Percentiles rank a stretch among this genome's conserved stretches.
Evolutionary conservation across 2,888 invertebrate species (phyloP).

Genomic region (Harmothoe impar): DNA sequence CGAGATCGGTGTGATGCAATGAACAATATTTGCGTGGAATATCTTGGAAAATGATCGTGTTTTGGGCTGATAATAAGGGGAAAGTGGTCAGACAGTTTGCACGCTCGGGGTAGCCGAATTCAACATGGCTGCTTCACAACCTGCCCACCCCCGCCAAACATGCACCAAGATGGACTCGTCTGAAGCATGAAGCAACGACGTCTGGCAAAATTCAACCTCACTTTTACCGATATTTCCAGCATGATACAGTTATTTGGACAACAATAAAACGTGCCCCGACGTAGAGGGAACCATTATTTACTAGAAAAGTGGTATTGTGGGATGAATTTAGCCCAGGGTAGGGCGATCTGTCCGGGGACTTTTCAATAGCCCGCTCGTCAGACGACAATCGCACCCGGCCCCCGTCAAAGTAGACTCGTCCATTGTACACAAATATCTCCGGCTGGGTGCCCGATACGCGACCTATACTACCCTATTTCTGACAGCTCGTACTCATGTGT

Average conservation of each 20-base stretch:
- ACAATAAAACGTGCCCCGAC: no score
- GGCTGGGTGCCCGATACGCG: background rate
- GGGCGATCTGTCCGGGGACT: background rate
- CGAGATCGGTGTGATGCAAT: no score
- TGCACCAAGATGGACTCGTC: slow-evolving; percentile 27
- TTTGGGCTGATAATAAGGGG: background rate
- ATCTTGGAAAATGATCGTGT: background rate
- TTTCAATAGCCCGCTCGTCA: slow-evolving; percentile 38
- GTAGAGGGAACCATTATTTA: no score
- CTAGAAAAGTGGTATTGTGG: no score
- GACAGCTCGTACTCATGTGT: background rate
- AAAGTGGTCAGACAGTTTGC: background rate
- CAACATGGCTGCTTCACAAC: slow-evolving; percentile 59
- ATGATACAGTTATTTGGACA: no score
- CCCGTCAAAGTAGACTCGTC: slow-evolving; percentile 51
- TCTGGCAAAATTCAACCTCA: background rate
- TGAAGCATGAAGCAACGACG: slow-evolving; percentile 11
- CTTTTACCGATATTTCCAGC: background rate
- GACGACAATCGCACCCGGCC: background rate
- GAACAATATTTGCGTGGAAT: no score
- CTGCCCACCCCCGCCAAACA: slow-evolving; percentile 48
- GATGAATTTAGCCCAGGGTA: background rate
- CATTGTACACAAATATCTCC: slow-evolving; percentile 59
- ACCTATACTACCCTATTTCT: background rate
- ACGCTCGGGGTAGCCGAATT: slow-evolving; percentile 13